Conservation (phyloP, 2,113 vertebrate genomes). For the Stomatorhinus ivindoensis region DNA sequence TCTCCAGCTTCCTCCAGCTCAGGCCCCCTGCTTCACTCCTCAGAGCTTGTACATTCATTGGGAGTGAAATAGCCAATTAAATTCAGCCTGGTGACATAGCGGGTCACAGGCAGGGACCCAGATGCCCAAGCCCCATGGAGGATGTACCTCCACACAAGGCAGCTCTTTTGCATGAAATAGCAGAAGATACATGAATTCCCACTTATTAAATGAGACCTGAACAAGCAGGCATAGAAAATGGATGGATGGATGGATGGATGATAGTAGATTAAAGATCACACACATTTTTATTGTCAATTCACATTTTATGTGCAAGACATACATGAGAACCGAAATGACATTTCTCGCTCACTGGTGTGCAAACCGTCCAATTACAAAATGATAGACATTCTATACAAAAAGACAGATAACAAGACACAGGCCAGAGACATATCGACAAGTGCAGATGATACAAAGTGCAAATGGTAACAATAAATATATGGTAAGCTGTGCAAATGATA, state of each 20-base stretch:
- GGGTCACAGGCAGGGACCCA: neutral
- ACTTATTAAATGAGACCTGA: neutral
- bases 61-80: slow-evolving; percentile 16
- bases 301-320: too few relatives aligned
- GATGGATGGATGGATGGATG: neutral
- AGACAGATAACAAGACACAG: too few relatives aligned
- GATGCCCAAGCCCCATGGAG: neutral
- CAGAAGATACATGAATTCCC: neutral
- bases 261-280: neutral
- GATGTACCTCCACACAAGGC: neutral
- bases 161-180: neutral
- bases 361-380: too few relatives aligned
- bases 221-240: neutral
- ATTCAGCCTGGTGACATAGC: neutral
- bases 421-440: too few relatives aligned
- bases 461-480: too few relatives aligned
- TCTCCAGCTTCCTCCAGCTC: slow-evolving; percentile 62
- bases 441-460: too few relatives aligned
- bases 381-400: too few relatives aligned
- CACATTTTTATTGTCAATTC: too few relatives aligned
- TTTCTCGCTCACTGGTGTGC: too few relatives aligned
- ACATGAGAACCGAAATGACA: too few relatives aligned
- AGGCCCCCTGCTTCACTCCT: slow-evolving; percentile 68
- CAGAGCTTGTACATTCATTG: slow-evolving; percentile 57
- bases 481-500: too few relatives aligned